A percentile compares a stretch with the other conserved stretches of the same genome.
Evolutionary conservation across 2,797 vertebrate genomes (phyloP).

Genomic region (Bovichtus variegatus): DNA sequence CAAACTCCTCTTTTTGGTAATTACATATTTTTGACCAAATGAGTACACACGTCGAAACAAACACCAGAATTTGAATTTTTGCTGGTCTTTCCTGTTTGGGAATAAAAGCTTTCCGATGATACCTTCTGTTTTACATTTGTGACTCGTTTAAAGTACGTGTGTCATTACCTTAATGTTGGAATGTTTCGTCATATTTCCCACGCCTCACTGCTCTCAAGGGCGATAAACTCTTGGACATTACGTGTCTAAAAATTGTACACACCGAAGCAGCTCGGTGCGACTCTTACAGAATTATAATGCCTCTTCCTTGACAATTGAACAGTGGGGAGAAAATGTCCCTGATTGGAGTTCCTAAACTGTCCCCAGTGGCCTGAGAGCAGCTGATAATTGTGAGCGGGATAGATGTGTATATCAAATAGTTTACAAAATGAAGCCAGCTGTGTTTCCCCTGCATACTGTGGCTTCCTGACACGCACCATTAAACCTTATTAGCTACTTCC

Average conservation of each 20-base stretch:
- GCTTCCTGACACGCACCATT: slow-evolving; percentile 99
- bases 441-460: slow-evolving; percentile 99
- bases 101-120: background rate
- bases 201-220: background rate
- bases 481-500: slow-evolving; percentile 99
- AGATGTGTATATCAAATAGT: slow-evolving; percentile 99
- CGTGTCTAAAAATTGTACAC: background rate
- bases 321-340: slow-evolving; percentile 86
- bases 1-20: background rate
- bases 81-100: background rate
- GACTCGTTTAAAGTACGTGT: background rate
- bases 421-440: slow-evolving; percentile 99
- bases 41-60: background rate
- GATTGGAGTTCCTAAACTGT: slow-evolving; percentile 93
- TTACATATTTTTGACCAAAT: background rate
- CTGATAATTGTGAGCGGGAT: slow-evolving; percentile 95
- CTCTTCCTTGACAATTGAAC: slow-evolving; percentile 90
- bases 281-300: slow-evolving; percentile 80
- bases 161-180: background rate
- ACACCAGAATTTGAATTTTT: background rate
- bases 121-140: background rate
- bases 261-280: background rate
- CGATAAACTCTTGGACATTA: background rate
- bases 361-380: slow-evolving; percentile 94
- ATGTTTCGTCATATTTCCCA: background rate